Base-by-base conservation (phyloP, 1,140 invertebrate species). In the Neodiprion pinetum region DNA sequence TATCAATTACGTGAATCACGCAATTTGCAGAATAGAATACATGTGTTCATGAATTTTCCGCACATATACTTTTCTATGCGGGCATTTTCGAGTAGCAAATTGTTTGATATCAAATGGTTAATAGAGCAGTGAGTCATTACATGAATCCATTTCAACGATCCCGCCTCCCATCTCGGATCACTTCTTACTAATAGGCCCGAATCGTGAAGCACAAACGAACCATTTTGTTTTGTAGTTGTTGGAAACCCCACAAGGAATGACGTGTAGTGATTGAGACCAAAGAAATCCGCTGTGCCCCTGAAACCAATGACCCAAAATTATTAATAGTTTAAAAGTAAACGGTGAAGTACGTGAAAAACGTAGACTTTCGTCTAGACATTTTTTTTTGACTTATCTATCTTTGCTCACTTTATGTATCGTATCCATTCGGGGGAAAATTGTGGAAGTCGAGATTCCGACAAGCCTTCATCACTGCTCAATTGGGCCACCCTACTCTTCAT, bases 241-340 rank as follows among this genome's bases (percentile, higher is more conserved):
- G 76, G 75, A n/a, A 72, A 7, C 12, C 67, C 69, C 8, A 80
- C 80, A 7, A 74, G 69, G 17, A 48, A 65, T 1, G 91, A 90
- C 0, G 90, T 91, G 74, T 93, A 93, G 79, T 92, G 90, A 79
- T 92, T 93, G 1, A 93, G 76, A 0, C 90, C 91, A 74, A 92
- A 91, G 84, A 90, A 93, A 77, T 92, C 91, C 4, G 88, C 88
- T 0, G 90, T 89, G 48, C 90, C 91, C 80, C 81, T 84, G 28
- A 89, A 78, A 53, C 9, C n/a, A 7, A 61, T 1, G 53, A 81
- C 17, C 48, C 10, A 67, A 66, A 40, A 68, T 67, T 21, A 10
- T 21, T 48, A 75, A 14, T 21, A 67, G 67, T 50, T 21, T 1
- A 21, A 67, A 66, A 40, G 1, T 40, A 5, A 40, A 40, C 1